These are phyloP conservation scores for Coleophora deauratella DNA, from an alignment of 2,888 invertebrate genomes.

Conservation along the genomic window DNA sequence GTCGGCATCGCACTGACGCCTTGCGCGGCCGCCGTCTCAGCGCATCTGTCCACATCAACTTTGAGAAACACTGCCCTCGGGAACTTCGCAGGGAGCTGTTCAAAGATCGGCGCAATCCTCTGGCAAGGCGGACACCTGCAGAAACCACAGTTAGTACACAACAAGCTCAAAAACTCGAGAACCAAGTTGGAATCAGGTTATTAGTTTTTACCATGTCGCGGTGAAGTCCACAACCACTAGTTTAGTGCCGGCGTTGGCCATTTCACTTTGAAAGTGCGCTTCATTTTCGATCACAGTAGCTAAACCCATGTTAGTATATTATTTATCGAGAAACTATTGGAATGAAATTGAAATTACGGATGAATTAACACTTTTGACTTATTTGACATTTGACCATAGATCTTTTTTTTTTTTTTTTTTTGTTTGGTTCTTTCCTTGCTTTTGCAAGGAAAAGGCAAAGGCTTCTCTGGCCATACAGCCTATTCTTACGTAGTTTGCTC, in stretches of 20 bases:
- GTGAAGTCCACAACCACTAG: conserved; percentile 96
- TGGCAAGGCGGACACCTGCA: conserved; percentile 97
- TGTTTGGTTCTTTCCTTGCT: too few species aligned
- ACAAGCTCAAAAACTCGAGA: conserved; percentile 16
- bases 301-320: conserved; percentile 60
- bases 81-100: conserved; percentile 90
- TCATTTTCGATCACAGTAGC: conserved; percentile 82
- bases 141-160: conserved; percentile 14
- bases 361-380: too few species aligned
- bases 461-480: too few species aligned
- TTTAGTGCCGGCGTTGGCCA: conserved; percentile 88
- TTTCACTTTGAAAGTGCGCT: conserved; percentile 87
- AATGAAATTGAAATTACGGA: conserved; percentile 20
- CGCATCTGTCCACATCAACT: conserved; percentile 95
- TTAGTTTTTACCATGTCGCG: conserved; percentile 84
- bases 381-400: too few species aligned
- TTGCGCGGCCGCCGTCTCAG: conserved; percentile 89
- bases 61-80: conserved; percentile 92
- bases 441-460: too few species aligned
- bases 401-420: too few species aligned
- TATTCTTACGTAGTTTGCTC: too few species aligned
- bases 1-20: conserved; percentile 98
- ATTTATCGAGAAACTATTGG: conserved; percentile 13
- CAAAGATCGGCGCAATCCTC: conserved; percentile 93
- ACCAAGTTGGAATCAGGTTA: conserved; percentile 37